phyloP scores from a whole-genome alignment of 2,113 vertebrate genomes.

The Chauna torquata region DNA sequence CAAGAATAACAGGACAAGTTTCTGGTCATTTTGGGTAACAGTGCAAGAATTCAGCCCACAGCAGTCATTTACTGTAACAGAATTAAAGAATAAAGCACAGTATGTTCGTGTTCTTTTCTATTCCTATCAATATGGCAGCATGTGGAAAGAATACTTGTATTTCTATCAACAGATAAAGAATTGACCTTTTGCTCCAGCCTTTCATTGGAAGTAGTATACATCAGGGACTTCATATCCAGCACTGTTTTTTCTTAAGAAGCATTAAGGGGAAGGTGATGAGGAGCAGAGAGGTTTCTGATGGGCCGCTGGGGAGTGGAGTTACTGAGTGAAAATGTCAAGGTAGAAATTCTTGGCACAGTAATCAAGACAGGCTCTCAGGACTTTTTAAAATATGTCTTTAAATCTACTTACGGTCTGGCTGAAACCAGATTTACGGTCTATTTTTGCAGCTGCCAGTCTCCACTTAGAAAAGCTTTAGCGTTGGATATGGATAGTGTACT shows the following conservation, averaged over 20 bases:
- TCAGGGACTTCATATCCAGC: conserved; percentile 24
- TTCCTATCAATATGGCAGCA: not conserved
- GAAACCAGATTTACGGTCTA: conserved; percentile 68
- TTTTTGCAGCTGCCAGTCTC: conserved; percentile 67
- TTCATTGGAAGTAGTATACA: not conserved
- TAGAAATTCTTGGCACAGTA: conserved; percentile 52
- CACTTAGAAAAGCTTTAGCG: conserved; percentile 34
- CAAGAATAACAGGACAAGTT: not conserved
- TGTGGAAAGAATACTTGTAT: not conserved
- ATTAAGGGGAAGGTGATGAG: conserved; percentile 53
- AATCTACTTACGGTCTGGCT: conserved; percentile 62
- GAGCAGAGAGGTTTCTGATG: conserved; percentile 53
- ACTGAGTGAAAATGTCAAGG: conserved; percentile 60
- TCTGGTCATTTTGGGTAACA: not conserved
- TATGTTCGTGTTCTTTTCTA: not conserved
- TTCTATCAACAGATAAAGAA: conserved; percentile 21
- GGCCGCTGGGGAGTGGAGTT: conserved; percentile 33
- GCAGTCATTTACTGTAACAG: not conserved
- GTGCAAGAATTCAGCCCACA: not conserved
- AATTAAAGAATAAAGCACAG: not conserved
- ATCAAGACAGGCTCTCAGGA: conserved; percentile 42
- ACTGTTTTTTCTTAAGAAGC: conserved; percentile 51
- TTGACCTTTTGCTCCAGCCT: not conserved
- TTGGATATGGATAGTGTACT: conserved; percentile 25
- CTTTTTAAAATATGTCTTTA: conserved; percentile 52